A percentile compares a stretch with the other conserved stretches of the same genome.
Conservation (phyloP, 2,797 vertebrate species). For the Clarias fuscus region DNA sequence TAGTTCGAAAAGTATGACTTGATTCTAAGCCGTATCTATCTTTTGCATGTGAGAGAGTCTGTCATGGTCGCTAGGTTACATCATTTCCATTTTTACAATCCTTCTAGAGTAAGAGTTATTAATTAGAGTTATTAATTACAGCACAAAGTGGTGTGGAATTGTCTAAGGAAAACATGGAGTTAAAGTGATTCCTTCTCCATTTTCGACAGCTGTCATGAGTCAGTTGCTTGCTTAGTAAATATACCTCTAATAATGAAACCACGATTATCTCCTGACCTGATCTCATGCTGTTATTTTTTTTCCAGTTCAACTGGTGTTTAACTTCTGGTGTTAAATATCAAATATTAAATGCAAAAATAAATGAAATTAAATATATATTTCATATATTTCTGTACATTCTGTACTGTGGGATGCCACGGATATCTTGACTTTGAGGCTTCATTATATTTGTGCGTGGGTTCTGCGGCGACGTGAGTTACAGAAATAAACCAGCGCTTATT, state of each 20-base stretch:
- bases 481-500: conserved; percentile 59
- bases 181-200: not conserved
- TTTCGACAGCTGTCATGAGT: not conserved
- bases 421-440: not conserved
- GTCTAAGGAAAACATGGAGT: no score
- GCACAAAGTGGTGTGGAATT: no score
- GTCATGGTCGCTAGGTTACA: not conserved
- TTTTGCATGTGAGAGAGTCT: not conserved
- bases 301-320: not conserved
- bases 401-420: no score
- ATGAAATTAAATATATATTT: not conserved
- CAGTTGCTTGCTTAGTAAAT: not conserved
- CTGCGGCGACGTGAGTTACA: not conserved
- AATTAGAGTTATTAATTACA: not conserved
- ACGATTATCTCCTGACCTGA: not conserved
- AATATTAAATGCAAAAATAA: not conserved
- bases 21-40: not conserved
- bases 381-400: not conserved
- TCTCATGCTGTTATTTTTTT: not conserved
- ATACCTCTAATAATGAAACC: not conserved
- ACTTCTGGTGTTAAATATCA: not conserved
- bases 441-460: not conserved
- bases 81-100: not conserved
- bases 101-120: not conserved
- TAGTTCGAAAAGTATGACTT: no score